Evolutionary conservation across 2,888 invertebrate genomes (phyloP).

Genomic region (Anaspis maculata): DNA sequence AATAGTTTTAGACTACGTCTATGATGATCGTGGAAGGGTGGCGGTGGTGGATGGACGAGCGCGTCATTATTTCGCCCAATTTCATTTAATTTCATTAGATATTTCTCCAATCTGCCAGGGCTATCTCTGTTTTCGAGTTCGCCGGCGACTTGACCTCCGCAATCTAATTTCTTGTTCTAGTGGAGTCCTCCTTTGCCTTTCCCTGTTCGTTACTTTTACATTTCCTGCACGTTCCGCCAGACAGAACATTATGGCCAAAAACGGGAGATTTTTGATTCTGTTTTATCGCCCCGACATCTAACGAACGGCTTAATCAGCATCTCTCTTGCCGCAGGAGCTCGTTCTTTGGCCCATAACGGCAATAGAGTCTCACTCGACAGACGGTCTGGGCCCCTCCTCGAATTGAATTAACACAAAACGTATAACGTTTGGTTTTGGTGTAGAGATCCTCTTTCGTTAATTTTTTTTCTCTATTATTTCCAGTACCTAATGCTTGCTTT

Average conservation of each 20-base stretch:
- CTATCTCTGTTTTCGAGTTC: constrained; percentile 25
- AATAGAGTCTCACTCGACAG: too few relatives aligned
- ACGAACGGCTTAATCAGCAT: constrained; percentile 10
- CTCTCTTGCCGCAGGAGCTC: too few relatives aligned
- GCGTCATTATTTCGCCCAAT: constrained; percentile 35
- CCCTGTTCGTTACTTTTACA: constrained; percentile 21
- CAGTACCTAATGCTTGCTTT: too few relatives aligned
- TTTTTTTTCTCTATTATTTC: too few relatives aligned
- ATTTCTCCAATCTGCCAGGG: constrained; percentile 33
- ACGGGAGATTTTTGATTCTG: constrained; percentile 12
- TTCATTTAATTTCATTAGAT: constrained; percentile 37
- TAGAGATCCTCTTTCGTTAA: too few relatives aligned
- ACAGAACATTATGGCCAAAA: constrained; percentile 21
- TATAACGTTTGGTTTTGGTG: too few relatives aligned
- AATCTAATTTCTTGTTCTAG: constrained; percentile 25
- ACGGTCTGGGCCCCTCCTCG: too few relatives aligned
- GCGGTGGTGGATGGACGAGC: constrained; percentile 15
- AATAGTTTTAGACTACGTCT: too few relatives aligned
- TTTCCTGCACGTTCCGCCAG: constrained; percentile 21
- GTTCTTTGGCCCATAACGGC: too few relatives aligned
- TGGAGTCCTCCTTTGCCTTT: constrained; percentile 17
- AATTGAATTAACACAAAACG: too few relatives aligned
- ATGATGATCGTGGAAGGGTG: too few relatives aligned
- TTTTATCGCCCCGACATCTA: constrained; percentile 5
- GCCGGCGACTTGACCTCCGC: constrained; percentile 21